Base-by-base conservation (phyloP, 1,140 invertebrate species). In the Carposina sasakii region DNA sequence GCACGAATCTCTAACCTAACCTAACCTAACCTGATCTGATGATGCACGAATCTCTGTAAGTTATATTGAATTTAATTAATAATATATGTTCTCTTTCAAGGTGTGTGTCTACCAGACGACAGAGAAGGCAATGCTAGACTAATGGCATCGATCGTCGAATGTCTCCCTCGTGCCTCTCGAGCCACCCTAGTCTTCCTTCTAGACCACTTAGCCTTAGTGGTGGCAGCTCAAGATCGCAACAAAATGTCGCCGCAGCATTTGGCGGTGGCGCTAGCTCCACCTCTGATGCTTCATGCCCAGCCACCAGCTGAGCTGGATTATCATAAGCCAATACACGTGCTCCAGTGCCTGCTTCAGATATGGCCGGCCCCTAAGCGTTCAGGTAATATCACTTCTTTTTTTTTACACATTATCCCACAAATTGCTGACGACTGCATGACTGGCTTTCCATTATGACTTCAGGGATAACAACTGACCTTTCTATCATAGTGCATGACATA, bases 121-220 rank as follows among this genome's bases (percentile, higher is more conserved):
- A 94, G 96, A 10, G 95, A 98, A 82, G 97, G 96, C 51, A 99
- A 98, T 85, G 96, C 97, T 44, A 97, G 98, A 85, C 88, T 99
- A 9, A 98, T 99, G 93, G 97, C 99, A 63, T 98, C 96, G 71
- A 98, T 99, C 70, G 90, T 99, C 53, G 98, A 99, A 87, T 99
- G 98, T 86, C 84, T 99, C 66, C 97, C 98, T 19, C 93, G 96
- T 76, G 93, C 96, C 42, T 98, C 98, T 81, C 81, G 98, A 91
- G 94, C 94, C 65, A 98, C 96, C 0, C 85, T 98, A 60, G 93
- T 97, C 54, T 94, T 95, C 70, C 87, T 99, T 51, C 90, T 99
- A 68, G 96, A 98, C 83, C 97, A 99, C 76, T 86, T 99, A 56
- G 95, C 96, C 36, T 87, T 97, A 67, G 95, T 99, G 1, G 92